Evolutionary conservation across 53 echinoderm and acorn worm genomes (phyloP), one percentile per base, ranked within the genome.

Genomic region (Echinometra lucunter): DNA sequence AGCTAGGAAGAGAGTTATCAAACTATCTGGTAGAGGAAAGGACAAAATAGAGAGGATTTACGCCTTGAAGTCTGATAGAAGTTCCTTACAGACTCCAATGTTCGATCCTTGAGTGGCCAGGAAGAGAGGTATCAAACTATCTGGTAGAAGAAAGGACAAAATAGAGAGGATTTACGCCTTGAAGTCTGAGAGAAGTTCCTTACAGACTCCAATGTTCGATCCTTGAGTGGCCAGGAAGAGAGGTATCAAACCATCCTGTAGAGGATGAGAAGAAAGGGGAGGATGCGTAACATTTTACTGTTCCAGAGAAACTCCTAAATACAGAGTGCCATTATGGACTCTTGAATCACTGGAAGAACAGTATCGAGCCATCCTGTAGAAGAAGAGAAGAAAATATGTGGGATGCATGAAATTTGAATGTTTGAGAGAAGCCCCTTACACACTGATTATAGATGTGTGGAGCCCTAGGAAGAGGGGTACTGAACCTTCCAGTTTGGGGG

Each of bases 71-170:
- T 94, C 66, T 19, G 92, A 44, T 9, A 98, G 88, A 4, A 97
- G 95, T 92, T 98, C 97, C 63, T 96, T 94, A 38, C 95, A 94
- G 1, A 97, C 96, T 17, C 96, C 95, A 32, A 97, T 88, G 91
- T 97, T 97, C 57, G 96, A 95, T 37, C 95, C 95, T 89, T n/a
- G n/a, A n/a, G n/a, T 53, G 13, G 49, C 49, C 4, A 9, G 49
- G 4, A 47, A 47, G 9, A 47, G 49, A 9, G 49, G 9, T 47
- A 9, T 47, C 49, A 47, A 47, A 47, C 49, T 9, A 47, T 47
- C 49, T 97, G 97, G 81, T 5, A 92, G 57, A 27, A 27, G 5
- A 58, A 45, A 28, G 44, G 32, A 13, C 63, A 38, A 38, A 42
- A 8, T 17, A 40, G 12, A 30, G 40, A 17, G 58, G 21, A 58